These are phyloP conservation scores for Drosophila prostipennis DNA, from an alignment of 2,888 invertebrate genomes.

Conservation along the genomic window DNA sequence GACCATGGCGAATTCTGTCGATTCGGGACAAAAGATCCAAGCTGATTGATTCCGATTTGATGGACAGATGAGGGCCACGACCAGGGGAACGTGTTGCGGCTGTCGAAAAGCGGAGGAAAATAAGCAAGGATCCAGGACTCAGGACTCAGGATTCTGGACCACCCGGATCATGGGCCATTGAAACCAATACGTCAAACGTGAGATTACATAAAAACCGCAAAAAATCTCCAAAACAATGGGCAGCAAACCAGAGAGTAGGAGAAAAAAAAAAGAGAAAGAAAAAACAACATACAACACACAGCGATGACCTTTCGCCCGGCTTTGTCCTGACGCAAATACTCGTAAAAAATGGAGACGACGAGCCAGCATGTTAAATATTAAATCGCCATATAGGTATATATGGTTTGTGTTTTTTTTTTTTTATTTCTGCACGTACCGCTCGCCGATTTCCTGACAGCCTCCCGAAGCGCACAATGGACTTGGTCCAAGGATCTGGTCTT, in stretches of 20 bases:
- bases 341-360: constrained; percentile 67
- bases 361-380: constrained; percentile 57
- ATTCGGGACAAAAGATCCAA: constrained; percentile 43
- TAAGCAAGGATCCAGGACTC: constrained; percentile 1
- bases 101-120: constrained; percentile 30
- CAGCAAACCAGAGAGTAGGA: constrained; percentile 24
- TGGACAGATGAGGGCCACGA: constrained; percentile 56
- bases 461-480: constrained; percentile 34
- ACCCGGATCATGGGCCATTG: constrained; percentile 62
- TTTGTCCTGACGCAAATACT: constrained; percentile 77
- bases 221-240: constrained; percentile 71
- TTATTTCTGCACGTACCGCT: constrained; percentile 31
- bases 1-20: constrained; percentile 55
- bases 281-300: constrained; percentile 11
- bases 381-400: constrained; percentile 56
- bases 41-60: constrained; percentile 65
- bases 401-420: neutral
- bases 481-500: constrained; percentile 21
- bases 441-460: constrained; percentile 26
- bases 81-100: constrained; percentile 59
- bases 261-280: neutral
- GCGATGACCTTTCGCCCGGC: constrained; percentile 66
- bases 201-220: constrained; percentile 80
- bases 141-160: constrained; percentile 41
- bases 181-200: constrained; percentile 79